Percentiles rank a stretch among this genome's conserved stretches.
Evolutionary conservation across 30 jellyfish, hydroid and myxozoan genomes (phyloP).

Genomic region (Aurelia aurita): DNA sequence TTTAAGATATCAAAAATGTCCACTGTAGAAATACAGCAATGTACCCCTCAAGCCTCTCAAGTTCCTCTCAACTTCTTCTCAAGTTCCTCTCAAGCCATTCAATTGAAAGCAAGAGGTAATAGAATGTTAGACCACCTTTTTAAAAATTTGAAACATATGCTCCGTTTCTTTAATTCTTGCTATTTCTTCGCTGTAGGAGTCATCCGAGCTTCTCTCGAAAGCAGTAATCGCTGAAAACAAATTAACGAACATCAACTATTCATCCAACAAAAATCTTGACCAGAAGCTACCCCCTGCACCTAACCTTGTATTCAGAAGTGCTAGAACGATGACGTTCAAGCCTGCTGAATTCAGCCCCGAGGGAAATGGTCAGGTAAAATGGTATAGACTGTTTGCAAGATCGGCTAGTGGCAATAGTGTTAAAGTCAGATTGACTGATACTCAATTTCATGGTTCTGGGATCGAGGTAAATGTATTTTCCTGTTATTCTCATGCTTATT

Average conservation of each 20-base stretch:
- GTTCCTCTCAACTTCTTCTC: no score
- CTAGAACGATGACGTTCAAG: constrained; percentile 65
- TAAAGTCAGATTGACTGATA: constrained; percentile 91
- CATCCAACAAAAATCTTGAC: background rate
- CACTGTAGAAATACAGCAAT: no score
- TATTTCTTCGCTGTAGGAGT: constrained; percentile 39
- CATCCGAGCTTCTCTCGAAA: constrained; percentile 51
- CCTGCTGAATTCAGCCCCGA: constrained; percentile 66
- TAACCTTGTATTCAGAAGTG: constrained; percentile 67
- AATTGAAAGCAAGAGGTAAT: no score
- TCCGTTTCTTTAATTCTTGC: no score
- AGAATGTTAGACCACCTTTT: no score
- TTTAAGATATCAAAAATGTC: no score
- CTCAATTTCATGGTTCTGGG: constrained; percentile 87
- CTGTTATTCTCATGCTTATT: background rate
- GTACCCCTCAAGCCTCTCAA: no score
- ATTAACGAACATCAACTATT: constrained; percentile 15
- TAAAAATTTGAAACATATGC: no score
- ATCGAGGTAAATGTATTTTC: constrained; percentile 64
- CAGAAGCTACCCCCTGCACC: constrained; percentile 84
- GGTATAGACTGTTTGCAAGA: constrained; percentile 73
- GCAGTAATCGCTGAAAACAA: constrained; percentile 50
- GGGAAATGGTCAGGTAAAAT: constrained; percentile 52
- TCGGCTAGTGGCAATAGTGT: constrained; percentile 85
- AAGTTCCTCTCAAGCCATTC: no score